A percentile compares a stretch with the other conserved stretches of the same genome.
Conservation (phyloP, 2,888 invertebrate species). For the Lochmaea crataegi region DNA sequence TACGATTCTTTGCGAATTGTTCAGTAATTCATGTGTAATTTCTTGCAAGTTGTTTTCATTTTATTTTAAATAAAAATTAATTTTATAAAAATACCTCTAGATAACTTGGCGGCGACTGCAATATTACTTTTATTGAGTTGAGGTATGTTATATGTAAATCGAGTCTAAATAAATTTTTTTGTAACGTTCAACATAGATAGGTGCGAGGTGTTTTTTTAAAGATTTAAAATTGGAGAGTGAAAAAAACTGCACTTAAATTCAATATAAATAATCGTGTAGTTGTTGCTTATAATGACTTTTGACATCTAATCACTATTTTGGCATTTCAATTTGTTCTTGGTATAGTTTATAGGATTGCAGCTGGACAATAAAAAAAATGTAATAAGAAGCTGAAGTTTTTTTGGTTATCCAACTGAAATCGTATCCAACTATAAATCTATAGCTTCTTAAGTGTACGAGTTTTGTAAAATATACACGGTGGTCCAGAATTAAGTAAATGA, state of each 20-base stretch:
- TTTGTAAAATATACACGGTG: no score
- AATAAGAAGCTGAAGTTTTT: no score
- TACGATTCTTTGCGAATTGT: conserved; percentile 34
- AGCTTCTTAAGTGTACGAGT: no score
- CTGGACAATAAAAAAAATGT: no score
- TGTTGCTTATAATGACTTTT: background rate
- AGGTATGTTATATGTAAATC: background rate
- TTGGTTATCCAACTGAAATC: no score
- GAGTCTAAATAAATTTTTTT: background rate
- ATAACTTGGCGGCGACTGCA: conserved; percentile 4
- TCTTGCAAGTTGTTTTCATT: conserved; percentile 17
- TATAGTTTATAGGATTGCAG: no score
- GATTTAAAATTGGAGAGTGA: background rate
- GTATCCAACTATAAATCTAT: no score
- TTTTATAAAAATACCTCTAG: conserved; percentile 1
- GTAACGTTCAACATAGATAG: background rate
- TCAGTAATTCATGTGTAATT: conserved; percentile 28
- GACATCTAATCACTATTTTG: background rate
- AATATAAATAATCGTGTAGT: conserved; percentile 5
- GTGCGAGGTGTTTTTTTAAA: background rate
- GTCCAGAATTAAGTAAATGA: background rate
- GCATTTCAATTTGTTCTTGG: background rate
- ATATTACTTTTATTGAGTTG: conserved; percentile 3
- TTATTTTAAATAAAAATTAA: conserved; percentile 28
- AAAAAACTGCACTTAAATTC: background rate